Evolutionary conservation across 2,113 vertebrate species (phyloP), one percentile per base, ranked within the genome.

Genomic region (Corythornis vintsioides): DNA sequence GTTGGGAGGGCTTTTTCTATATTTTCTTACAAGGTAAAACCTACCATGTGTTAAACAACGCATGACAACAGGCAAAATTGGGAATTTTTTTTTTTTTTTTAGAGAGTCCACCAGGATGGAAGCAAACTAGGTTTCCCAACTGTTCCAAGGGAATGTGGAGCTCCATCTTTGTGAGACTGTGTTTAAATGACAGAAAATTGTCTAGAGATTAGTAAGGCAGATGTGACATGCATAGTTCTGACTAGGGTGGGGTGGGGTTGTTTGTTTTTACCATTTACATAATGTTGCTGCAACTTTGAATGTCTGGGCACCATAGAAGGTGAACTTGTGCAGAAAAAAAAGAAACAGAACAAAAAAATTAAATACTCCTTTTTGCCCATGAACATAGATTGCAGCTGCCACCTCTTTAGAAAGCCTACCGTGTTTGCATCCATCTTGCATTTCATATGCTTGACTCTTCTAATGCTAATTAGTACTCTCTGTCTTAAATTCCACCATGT

Each of bases 381-480:
- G 35, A 26, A 9, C 75, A 88, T 67, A 78, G n/a, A 76, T 69
- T 89, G 53, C 59, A 70, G n/a, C n/a, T 87, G 74, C 55, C 77
- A 82, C 8, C 43, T 69, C 42, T 42, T 72, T 90, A 40, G 52
- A 71, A 92, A 88, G 38, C 64, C 86, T 90, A 66, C 31, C 0
- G 3, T 47, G 81, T 35, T 69, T 81, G 72, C 42, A 38, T 89
- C 59, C 25, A 87, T 43, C 74, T 92, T 83, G 24, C 33, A 24
- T 78, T 92, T 89, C 38, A n/a, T 47, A 10, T 71, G 31, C 55
- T 67, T 83, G 60, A 55, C 22, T 90, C 61, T 81, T 86, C 64
- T 50, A 75, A 50, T 42, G 11, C 52, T 89, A 89, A 43, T 48
- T 55, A 82, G 48, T 53, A 50, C 65, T 11, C 40, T 91, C 61